These are phyloP conservation scores for Apis cerana DNA, from an alignment of 1,140 invertebrate genomes.

Conservation along the genomic window DNA sequence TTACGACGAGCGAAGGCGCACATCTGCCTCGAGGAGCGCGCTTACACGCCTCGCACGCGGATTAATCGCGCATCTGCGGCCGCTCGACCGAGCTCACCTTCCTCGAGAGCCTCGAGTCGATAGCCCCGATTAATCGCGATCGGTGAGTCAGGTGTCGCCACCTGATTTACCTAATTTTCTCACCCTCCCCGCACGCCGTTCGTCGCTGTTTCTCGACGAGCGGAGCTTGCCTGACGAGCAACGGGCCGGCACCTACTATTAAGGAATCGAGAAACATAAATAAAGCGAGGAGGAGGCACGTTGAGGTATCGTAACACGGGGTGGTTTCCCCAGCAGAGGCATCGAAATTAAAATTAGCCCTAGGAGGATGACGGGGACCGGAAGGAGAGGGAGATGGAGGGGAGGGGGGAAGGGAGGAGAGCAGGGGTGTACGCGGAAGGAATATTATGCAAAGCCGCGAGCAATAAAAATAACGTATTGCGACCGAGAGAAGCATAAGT, in stretches of 20 bases:
- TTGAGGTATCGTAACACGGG: conserved; percentile 71
- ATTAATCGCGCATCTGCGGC: conserved; percentile 37
- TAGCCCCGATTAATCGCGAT: background rate
- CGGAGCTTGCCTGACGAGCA: too few relatives aligned
- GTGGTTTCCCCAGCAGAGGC: conserved; percentile 56
- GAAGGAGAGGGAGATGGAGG: conserved; percentile 1
- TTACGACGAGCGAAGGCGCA: conserved; percentile 8
- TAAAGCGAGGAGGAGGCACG: conserved; percentile 22
- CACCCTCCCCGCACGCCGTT: too few relatives aligned
- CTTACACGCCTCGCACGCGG: conserved; percentile 18
- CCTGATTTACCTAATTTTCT: too few relatives aligned
- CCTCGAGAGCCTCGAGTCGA: background rate
- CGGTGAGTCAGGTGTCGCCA: background rate
- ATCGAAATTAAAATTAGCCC: conserved; percentile 81
- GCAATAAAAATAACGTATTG: conserved; percentile 83
- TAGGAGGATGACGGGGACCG: background rate
- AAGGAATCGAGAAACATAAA: too few relatives aligned
- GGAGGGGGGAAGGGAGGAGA: background rate
- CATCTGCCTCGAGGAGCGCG: conserved; percentile 36
- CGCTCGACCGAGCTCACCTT: background rate
- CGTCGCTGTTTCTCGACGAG: too few relatives aligned
- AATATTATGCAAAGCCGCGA: conserved; percentile 82
- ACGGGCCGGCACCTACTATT: too few relatives aligned
- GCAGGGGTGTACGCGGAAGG: conserved; percentile 66
- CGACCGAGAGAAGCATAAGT: conserved; percentile 79